Evolutionary conservation across 2,888 invertebrate species (phyloP).

Genomic region (Microdon myrmicae): DNA sequence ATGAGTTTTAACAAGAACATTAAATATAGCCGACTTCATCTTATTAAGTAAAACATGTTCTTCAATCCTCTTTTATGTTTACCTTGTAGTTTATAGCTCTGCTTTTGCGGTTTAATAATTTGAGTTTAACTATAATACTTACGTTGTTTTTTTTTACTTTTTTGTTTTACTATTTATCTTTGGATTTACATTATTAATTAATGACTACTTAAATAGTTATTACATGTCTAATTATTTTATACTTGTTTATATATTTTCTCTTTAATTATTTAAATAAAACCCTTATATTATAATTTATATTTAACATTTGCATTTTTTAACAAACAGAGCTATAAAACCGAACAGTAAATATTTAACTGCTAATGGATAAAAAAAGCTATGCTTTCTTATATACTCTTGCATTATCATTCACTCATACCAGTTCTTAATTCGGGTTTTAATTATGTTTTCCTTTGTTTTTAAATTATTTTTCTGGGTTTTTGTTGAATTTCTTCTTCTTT

Average conservation of each 20-base stretch:
- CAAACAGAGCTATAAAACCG: constrained; percentile 52
- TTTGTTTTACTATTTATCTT: constrained; percentile 17
- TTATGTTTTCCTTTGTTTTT: constrained; percentile 27
- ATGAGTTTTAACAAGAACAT: too few species aligned
- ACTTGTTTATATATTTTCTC: constrained; percentile 13
- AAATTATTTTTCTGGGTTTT: constrained; percentile 10
- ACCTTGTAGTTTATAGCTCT: constrained; percentile 47
- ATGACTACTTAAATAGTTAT: constrained; percentile 34
- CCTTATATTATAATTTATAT: constrained; percentile 43
- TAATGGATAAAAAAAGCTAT: constrained; percentile 41
- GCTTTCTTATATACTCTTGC: constrained; percentile 32
- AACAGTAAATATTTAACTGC: constrained; percentile 36
- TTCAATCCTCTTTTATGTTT: not conserved
- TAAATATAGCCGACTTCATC: too few species aligned
- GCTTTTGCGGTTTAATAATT: constrained; percentile 25
- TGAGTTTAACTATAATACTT: constrained; percentile 25
- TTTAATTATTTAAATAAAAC: constrained; percentile 41
- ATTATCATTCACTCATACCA: too few species aligned
- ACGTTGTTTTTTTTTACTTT: constrained; percentile 39
- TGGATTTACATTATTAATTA: too few species aligned
- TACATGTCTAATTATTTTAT: constrained; percentile 41
- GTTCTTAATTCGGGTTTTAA: too few species aligned
- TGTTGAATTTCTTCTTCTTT: constrained; percentile 11
- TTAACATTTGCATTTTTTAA: constrained; percentile 18
- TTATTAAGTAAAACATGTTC: not conserved